Percentiles rank a stretch among this genome's conserved stretches.
Evolutionary conservation across 1,140 invertebrate genomes (phyloP).

Genomic region (Venturia canescens): DNA sequence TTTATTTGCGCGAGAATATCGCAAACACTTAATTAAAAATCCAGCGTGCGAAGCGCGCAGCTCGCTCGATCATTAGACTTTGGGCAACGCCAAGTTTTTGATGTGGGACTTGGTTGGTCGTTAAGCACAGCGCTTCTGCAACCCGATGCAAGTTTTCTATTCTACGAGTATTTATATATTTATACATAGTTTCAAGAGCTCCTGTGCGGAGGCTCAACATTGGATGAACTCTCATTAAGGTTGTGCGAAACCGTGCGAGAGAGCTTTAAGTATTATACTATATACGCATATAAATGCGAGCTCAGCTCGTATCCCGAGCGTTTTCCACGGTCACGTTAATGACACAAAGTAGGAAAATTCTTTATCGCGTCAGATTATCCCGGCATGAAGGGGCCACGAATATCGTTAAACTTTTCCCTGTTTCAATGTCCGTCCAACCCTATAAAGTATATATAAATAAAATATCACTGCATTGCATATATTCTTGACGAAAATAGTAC

Average conservation of each 20-base stretch:
- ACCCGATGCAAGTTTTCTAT: constrained; percentile 36
- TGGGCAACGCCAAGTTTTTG: constrained; percentile 6
- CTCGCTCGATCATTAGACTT: constrained; percentile 13
- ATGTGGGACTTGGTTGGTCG: constrained; percentile 31
- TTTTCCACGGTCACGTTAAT: constrained; percentile 28
- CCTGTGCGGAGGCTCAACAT: not conserved
- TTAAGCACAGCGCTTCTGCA: constrained; percentile 28
- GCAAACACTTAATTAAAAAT: constrained; percentile 32
- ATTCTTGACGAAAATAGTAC: too few relatives aligned
- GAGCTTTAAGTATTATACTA: constrained; percentile 34
- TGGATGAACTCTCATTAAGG: constrained; percentile 43
- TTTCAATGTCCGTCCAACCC: not conserved
- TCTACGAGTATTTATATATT: not conserved
- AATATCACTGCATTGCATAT: too few relatives aligned
- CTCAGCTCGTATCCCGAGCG: not conserved
- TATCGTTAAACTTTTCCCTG: constrained; percentile 8
- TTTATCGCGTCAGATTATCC: constrained; percentile 1
- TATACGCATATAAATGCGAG: constrained; percentile 25
- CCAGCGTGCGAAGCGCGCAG: not conserved
- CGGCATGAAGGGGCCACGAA: not conserved
- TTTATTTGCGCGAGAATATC: not conserved
- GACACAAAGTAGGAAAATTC: constrained; percentile 20
- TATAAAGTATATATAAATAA: not conserved
- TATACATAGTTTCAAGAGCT: not conserved
- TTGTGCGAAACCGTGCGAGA: constrained; percentile 1